Percentiles rank a stretch among this genome's conserved stretches.
Conservation (phyloP, 2,888 invertebrate genomes). For the Idaea straminata region DNA sequence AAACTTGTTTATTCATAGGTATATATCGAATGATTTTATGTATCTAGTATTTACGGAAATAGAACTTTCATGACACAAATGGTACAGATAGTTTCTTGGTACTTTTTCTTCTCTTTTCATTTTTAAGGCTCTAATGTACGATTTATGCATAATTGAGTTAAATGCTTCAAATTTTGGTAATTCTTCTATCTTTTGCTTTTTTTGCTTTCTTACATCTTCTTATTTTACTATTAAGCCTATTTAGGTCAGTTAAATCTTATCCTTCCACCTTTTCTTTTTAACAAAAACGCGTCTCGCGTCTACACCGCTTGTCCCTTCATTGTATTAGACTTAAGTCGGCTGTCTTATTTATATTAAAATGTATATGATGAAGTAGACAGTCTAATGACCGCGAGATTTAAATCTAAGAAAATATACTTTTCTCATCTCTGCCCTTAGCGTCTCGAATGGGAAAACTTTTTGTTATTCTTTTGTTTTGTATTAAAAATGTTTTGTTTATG, state of each 20-base stretch:
- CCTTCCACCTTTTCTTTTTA: not conserved
- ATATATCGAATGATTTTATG: too few species aligned
- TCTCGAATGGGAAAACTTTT: slow-evolving; percentile 62
- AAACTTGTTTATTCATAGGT: not conserved
- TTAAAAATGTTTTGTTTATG: slow-evolving; percentile 29
- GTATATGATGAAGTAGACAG: slow-evolving; percentile 35
- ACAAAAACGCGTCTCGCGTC: not conserved
- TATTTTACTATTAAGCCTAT: too few species aligned
- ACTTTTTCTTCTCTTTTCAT: too few species aligned
- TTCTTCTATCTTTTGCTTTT: too few species aligned
- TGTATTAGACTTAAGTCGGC: not conserved
- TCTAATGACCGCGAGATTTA: slow-evolving; percentile 67
- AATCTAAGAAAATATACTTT: slow-evolving; percentile 54
- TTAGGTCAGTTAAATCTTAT: too few species aligned
- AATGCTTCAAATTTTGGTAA: too few species aligned
- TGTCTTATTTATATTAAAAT: slow-evolving; percentile 4
- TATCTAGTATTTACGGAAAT: too few species aligned
- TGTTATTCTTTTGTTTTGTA: slow-evolving; percentile 42
- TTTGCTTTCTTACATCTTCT: too few species aligned
- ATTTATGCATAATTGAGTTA: too few species aligned
- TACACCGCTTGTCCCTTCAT: not conserved
- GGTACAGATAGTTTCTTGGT: too few species aligned
- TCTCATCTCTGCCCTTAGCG: slow-evolving; percentile 38
- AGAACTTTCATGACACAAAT: too few species aligned
- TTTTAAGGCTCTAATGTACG: too few species aligned